Base-by-base conservation (phyloP, 2,888 invertebrate species). In the Craniophora ligustri region DNA sequence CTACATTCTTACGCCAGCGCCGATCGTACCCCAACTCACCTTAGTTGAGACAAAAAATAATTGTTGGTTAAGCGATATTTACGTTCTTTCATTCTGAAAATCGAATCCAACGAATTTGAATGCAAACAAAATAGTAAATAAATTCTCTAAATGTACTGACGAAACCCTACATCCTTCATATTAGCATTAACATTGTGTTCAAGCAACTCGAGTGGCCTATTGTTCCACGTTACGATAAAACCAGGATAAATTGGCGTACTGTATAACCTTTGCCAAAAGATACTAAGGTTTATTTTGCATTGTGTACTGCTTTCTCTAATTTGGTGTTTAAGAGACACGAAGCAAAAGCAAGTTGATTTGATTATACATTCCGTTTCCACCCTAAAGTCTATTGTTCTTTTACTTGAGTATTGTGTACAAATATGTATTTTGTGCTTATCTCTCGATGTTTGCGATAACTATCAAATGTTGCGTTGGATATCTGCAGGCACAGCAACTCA, bases 111-210 rank as follows among this genome's bases (percentile, higher is more conserved):
- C 18, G 5, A 10, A 46, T 47, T 42, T 21, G 10, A 50, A 51
- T 50, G 18, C 39, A 51, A 47, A 44, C 49, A 41, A 57, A 62
- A 46, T 65, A 51, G 55, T 48, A 34, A 64, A 64, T 58, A 75
- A 75, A 73, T 63, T 69, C 59, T 49, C 62, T 64, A 75, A 74
- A 72, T 72, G 55, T 66, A 59, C 69, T 58, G 67, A 74, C 74
- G 75, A 76, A 77, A 70, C 72, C 78, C 66, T 74, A 71, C 72
- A 74, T 82, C 83, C 78, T 80, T 82, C 81, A 80, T 81, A 86
- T 88, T 87, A 85, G 83, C 85, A 86, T 86, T 82, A 85, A 84
- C 83, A 85, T 81, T 80, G 81, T 82, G 78, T 80, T 82, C 78
- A 72, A 76, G 72, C 75, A 77, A 68, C 82, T 77, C 72, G 67